A percentile compares a stretch with the other conserved stretches of the same genome.
These are phyloP conservation scores for Limosa lapponica DNA, from an alignment of 2,797 vertebrate genomes.

Conservation along the genomic window DNA sequence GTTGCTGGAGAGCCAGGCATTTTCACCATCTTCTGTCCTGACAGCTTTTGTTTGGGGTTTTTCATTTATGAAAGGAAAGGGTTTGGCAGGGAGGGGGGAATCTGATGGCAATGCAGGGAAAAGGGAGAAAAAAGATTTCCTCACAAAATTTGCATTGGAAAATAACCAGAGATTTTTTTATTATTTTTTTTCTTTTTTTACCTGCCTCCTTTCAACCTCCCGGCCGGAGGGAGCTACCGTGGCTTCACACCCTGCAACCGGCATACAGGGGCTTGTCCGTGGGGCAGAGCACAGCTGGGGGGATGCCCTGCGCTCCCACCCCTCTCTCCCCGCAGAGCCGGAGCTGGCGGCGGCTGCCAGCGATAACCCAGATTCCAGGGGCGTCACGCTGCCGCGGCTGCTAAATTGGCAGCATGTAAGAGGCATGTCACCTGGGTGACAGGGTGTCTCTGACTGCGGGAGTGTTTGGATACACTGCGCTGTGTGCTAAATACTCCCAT, in stretches of 20 bases:
- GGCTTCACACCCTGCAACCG: fast-evolving
- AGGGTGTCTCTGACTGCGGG: slow-evolving; percentile 18
- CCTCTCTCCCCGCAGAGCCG: not conserved
- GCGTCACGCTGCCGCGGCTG: slow-evolving; percentile 12
- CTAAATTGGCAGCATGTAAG: slow-evolving; percentile 24
- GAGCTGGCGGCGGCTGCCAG: not conserved
- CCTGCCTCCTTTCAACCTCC: not conserved
- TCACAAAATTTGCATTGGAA: not conserved
- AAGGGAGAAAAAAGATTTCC: not conserved
- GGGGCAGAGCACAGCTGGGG: fast-evolving
- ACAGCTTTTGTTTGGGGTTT: slow-evolving; percentile 64
- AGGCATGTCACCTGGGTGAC: slow-evolving; percentile 63
- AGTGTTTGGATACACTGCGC: not conserved
- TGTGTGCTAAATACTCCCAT: slow-evolving; percentile 34
- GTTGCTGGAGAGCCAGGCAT: not conserved
- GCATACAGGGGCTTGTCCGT: fast-evolving
- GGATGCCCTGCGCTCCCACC: not conserved
- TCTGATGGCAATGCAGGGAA: not conserved
- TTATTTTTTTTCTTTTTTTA: not conserved
- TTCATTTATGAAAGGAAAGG: slow-evolving; percentile 22
- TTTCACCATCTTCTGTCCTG: slow-evolving; percentile 44
- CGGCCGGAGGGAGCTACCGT: not conserved
- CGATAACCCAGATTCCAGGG: slow-evolving; percentile 43
- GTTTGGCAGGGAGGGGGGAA: slow-evolving; percentile 10
- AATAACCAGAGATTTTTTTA: not conserved